Evolutionary conservation across 2,888 invertebrate species (phyloP).

Genomic region (Lordiphosa fenestrarum): DNA sequence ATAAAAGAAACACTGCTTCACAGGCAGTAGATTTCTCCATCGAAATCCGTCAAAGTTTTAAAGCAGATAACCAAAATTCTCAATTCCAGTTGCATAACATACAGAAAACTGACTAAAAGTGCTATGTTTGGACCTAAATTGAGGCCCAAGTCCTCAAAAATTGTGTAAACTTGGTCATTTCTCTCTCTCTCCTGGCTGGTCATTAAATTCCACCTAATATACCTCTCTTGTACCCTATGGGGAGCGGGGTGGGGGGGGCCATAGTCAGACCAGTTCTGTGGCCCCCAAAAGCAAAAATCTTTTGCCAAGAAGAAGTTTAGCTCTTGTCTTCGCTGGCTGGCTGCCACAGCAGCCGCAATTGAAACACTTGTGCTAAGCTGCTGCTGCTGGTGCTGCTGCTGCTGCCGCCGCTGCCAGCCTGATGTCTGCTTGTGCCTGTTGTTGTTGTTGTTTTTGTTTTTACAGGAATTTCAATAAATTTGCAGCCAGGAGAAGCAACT

Average conservation of each 20-base stretch:
- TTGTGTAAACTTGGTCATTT: too few species aligned
- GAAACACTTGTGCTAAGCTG: slow-evolving; percentile 61
- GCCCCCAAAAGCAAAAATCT: slow-evolving; percentile 58
- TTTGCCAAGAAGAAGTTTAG: slow-evolving; percentile 25
- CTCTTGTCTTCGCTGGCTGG: slow-evolving; percentile 17
- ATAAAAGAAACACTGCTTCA: too few species aligned
- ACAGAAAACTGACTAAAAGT: too few species aligned
- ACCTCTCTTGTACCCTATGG: not conserved
- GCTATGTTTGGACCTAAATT: too few species aligned
- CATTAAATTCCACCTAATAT: not conserved
- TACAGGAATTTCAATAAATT: slow-evolving; percentile 74
- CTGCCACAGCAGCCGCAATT: slow-evolving; percentile 47
- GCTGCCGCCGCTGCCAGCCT: slow-evolving; percentile 10
- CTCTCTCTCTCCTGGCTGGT: not conserved
- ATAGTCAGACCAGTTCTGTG: slow-evolving; percentile 65
- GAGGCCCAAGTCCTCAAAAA: too few species aligned
- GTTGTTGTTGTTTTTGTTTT: slow-evolving; percentile 43
- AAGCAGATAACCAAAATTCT: too few species aligned
- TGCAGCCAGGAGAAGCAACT: slow-evolving; percentile 40
- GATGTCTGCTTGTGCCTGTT: slow-evolving; percentile 24
- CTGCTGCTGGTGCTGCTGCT: slow-evolving; percentile 19
- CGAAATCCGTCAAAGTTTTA: too few species aligned
- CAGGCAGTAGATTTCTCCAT: too few species aligned
- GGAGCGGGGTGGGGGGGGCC: slow-evolving; percentile 14
- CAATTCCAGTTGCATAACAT: too few species aligned